A percentile compares a stretch with the other conserved stretches of the same genome.
These are phyloP conservation scores for Plemyria rubiginata DNA, from an alignment of 2,888 invertebrate genomes.

Conservation along the genomic window DNA sequence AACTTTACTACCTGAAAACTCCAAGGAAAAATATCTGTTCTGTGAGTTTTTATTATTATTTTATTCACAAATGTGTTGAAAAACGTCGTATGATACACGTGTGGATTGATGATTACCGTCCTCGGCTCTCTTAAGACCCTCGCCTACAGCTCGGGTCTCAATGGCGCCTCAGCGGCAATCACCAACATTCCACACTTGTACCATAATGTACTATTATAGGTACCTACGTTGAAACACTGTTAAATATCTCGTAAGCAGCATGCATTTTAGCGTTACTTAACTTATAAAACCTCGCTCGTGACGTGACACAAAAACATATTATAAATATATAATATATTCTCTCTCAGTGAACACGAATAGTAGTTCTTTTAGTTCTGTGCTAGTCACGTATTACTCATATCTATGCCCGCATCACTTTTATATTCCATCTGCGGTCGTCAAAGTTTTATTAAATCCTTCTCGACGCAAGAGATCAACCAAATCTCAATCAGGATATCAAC, in stretches of 20 bases:
- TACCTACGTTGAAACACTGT: not conserved
- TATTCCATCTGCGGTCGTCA: conserved; percentile 34
- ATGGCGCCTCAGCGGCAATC: too few species aligned
- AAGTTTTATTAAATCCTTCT: conserved; percentile 35
- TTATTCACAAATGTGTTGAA: too few species aligned
- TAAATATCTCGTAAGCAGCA: not conserved
- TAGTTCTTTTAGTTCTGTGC: conserved; percentile 1
- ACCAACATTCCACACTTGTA: too few species aligned
- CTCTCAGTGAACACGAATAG: conserved; percentile 3
- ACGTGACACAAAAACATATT: conserved; percentile 8
- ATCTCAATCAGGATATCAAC: conserved; percentile 17
- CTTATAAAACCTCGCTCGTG: not conserved
- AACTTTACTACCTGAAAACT: too few species aligned
- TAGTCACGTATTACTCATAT: conserved; percentile 22
- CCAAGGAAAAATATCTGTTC: too few species aligned
- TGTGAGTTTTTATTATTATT: too few species aligned
- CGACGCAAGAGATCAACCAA: conserved; percentile 25
- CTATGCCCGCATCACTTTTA: conserved; percentile 22
- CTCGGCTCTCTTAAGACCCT: too few species aligned
- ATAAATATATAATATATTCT: conserved; percentile 14
- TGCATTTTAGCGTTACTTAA: not conserved
- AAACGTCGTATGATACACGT: too few species aligned
- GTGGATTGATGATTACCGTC: too few species aligned
- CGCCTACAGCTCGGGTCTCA: too few species aligned
- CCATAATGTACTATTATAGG: too few species aligned